These are phyloP conservation scores for Platerodrilus igneus DNA, from an alignment of 2,888 invertebrate species.

Conservation along the genomic window DNA sequence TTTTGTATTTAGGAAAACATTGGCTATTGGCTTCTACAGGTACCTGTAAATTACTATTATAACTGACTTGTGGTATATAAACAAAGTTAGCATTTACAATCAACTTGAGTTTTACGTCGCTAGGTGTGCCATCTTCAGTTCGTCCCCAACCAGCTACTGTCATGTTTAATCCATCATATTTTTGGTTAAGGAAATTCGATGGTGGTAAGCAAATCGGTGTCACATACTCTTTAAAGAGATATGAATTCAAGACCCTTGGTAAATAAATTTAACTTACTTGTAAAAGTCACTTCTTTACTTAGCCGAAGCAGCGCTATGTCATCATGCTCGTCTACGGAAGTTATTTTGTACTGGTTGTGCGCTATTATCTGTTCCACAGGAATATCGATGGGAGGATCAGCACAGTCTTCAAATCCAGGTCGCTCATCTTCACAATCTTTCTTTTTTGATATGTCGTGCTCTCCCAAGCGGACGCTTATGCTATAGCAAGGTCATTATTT, in stretches of 20 bases:
- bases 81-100: no score
- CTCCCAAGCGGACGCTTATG: conserved; percentile 59
- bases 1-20: conserved; percentile 54
- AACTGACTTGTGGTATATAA: not conserved
- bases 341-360: conserved; percentile 61
- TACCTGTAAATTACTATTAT: conserved; percentile 43
- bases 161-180: conserved; percentile 48
- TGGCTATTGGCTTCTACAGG: conserved; percentile 48
- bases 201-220: conserved; percentile 59
- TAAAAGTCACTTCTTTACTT: conserved; percentile 50
- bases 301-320: conserved; percentile 72
- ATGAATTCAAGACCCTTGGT: not conserved
- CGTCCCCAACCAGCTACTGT: conserved; percentile 63
- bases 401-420: conserved; percentile 48
- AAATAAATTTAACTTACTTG: conserved; percentile 43
- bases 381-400: conserved; percentile 56
- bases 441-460: conserved; percentile 58
- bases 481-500: conserved; percentile 41
- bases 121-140: conserved; percentile 51
- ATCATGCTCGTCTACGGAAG: conserved; percentile 55
- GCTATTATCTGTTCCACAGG: conserved; percentile 59
- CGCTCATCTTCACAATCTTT: conserved; percentile 55
- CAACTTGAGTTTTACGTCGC: conserved; percentile 51
- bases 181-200: conserved; percentile 36
- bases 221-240: conserved; percentile 49